Conservation (phyloP, 2,797 vertebrate genomes). For the Bradypodion ventrale region DNA sequence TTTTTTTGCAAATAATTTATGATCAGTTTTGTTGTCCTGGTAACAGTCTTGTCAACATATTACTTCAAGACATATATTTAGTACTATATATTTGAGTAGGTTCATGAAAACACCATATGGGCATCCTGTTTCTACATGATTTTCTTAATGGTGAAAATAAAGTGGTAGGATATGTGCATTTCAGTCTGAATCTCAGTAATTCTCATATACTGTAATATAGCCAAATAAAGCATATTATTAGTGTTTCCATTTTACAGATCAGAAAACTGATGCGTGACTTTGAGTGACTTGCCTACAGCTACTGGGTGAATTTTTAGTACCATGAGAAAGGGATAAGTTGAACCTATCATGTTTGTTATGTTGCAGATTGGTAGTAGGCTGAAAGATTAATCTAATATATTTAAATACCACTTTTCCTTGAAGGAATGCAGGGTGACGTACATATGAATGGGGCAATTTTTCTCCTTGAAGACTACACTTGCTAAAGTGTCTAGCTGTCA, state of each 20-base stretch:
- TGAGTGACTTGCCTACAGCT: not conserved
- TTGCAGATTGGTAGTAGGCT: not conserved
- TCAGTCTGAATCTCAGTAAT: not conserved
- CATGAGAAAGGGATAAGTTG: not conserved
- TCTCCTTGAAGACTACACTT: no score
- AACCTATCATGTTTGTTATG: no score
- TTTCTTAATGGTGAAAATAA: not conserved
- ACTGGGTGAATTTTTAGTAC: not conserved
- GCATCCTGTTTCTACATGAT: no score
- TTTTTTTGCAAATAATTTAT: no score
- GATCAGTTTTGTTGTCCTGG: not conserved
- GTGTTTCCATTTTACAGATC: not conserved
- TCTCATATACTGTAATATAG: not conserved
- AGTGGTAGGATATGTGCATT: not conserved
- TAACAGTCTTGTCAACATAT: no score
- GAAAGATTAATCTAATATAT: not conserved
- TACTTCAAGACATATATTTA: no score
- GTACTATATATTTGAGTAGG: no score
- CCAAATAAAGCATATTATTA: not conserved
- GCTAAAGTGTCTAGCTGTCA: no score
- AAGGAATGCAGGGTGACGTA: not conserved
- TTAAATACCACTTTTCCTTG: no score
- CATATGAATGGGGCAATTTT: no score
- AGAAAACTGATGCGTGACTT: not conserved
- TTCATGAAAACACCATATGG: no score